Conservation (phyloP, 1,140 invertebrate species). For the Heliconius congener region DNA sequence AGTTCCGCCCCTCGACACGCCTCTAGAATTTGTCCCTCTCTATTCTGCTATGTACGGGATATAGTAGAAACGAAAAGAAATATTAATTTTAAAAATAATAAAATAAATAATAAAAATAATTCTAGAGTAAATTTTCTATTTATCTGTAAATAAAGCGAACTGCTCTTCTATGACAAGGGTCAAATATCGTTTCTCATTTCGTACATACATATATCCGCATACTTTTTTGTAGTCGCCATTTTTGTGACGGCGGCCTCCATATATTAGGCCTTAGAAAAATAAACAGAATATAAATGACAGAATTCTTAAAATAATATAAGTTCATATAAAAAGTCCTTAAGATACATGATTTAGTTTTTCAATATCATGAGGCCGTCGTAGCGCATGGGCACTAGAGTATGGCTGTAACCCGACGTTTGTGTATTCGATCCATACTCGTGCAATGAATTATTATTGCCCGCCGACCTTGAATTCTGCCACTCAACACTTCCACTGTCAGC, state of each 20-base stretch:
- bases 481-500: too few species aligned
- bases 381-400: too few species aligned
- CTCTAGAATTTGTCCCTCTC: too few species aligned
- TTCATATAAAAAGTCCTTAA: neutral
- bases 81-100: conserved; percentile 16
- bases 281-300: neutral
- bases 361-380: too few species aligned
- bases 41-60: too few species aligned
- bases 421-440: too few species aligned
- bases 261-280: conserved; percentile 42
- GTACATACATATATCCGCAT: conserved; percentile 58
- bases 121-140: conserved; percentile 60
- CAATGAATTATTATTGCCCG: too few species aligned
- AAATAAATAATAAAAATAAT: conserved; percentile 35
- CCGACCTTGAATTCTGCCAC: too few species aligned
- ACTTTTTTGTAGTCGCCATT: conserved; percentile 46
- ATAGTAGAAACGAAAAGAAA: too few species aligned
- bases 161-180: conserved; percentile 58
- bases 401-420: too few species aligned
- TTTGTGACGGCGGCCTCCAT: conserved; percentile 49
- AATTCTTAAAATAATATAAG: neutral
- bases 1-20: too few species aligned
- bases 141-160: conserved; percentile 54
- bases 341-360: too few species aligned
- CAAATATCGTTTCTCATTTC: conserved; percentile 57